A percentile compares a stretch with the other conserved stretches of the same genome.
phyloP scores from a whole-genome alignment of 2,113 vertebrate species.

The Leuciscus idus region DNA sequence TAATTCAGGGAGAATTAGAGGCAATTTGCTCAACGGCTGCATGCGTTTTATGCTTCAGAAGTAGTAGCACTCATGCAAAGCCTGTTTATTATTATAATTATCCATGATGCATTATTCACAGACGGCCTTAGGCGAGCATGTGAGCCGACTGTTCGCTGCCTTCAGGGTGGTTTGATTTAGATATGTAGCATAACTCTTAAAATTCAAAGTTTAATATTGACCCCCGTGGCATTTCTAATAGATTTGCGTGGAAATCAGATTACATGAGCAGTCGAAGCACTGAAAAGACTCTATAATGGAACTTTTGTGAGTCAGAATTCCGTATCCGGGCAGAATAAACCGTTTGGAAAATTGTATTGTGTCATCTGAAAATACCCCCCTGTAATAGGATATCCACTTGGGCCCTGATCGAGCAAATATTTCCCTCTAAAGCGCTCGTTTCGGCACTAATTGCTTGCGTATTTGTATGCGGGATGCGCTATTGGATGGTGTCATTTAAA shows the following conservation, averaged over 20 bases:
- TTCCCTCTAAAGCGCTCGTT: conserved; percentile 45
- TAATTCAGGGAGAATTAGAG: background rate
- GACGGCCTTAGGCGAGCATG: conserved; percentile 63
- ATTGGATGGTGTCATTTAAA: conserved; percentile 71
- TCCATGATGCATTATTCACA: conserved; percentile 68
- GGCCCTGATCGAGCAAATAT: conserved; percentile 60
- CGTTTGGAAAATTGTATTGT: conserved; percentile 51
- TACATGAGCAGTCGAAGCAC: conserved; percentile 43
- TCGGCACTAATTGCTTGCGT: conserved; percentile 61
- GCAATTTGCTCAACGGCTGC: background rate
- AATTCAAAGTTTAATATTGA: conserved; percentile 35
- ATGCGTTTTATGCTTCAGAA: conserved; percentile 62
- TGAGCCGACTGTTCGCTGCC: conserved; percentile 56
- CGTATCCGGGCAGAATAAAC: conserved; percentile 38
- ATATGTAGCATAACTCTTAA: conserved; percentile 54
- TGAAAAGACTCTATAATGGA: conserved; percentile 36
- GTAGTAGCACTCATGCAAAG: conserved; percentile 54
- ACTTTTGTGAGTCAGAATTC: conserved; percentile 39
- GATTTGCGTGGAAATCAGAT: conserved; percentile 49
- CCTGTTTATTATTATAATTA: conserved; percentile 70
- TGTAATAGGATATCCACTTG: conserved; percentile 57
- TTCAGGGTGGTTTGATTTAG: conserved; percentile 54
- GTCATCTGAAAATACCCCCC: conserved; percentile 37
- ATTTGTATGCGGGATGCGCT: conserved; percentile 65
- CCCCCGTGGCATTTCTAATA: conserved; percentile 32